Conservation (phyloP, 2,113 vertebrate species). For the Pyxicephalus adspersus region DNA sequence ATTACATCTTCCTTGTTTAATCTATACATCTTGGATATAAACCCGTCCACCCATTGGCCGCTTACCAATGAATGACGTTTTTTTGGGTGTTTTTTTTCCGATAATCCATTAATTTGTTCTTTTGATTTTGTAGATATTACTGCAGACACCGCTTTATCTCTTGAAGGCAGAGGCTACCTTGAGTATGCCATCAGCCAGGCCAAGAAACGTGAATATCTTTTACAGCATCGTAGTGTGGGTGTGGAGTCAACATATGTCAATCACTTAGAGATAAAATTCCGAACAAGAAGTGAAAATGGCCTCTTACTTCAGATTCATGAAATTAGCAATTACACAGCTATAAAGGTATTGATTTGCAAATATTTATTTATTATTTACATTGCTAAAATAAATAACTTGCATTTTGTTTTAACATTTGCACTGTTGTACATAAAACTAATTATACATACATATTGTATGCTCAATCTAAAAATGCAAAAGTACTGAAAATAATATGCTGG, state of each 20-base stretch:
- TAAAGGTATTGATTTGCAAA: slow-evolving; percentile 79
- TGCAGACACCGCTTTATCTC: slow-evolving; percentile 87
- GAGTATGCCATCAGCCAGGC: slow-evolving; percentile 87
- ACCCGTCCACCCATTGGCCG: too few relatives aligned
- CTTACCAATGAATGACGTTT: too few relatives aligned
- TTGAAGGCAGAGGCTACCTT: slow-evolving; percentile 88
- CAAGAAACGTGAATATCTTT: slow-evolving; percentile 82
- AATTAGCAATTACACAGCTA: slow-evolving; percentile 93
- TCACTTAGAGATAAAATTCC: slow-evolving; percentile 90
- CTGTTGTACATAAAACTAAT: too few relatives aligned
- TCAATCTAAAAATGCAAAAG: too few relatives aligned
- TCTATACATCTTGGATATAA: too few relatives aligned
- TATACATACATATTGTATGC: too few relatives aligned
- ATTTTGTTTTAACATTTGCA: too few relatives aligned
- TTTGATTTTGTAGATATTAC: slow-evolving; percentile 77
- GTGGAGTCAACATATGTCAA: slow-evolving; percentile 59
- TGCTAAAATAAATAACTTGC: too few relatives aligned
- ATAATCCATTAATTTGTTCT: not conserved
- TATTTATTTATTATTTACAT: not conserved
- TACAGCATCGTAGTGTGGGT: slow-evolving; percentile 67
- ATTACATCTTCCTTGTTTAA: too few relatives aligned
- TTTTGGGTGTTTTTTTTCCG: too few relatives aligned
- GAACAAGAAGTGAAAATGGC: slow-evolving; percentile 89
- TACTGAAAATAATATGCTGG: too few relatives aligned
- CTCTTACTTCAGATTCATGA: slow-evolving; percentile 89